Base-by-base conservation (phyloP, 2,113 vertebrate genomes). In the Grammomys surdaster region DNA sequence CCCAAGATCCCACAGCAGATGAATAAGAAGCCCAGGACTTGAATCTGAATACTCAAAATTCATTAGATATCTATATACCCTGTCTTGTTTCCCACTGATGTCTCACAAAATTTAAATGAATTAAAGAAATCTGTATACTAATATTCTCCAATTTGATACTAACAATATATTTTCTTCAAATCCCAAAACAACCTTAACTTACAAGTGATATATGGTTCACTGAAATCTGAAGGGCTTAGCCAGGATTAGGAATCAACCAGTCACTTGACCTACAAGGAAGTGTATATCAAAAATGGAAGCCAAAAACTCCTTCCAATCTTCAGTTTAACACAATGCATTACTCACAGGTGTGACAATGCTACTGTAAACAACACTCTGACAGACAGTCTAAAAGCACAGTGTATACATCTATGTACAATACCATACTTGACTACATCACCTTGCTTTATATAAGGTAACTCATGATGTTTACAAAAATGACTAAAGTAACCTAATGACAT, bases 111-210 rank as follows among this genome's bases (percentile, higher is more conserved):
- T 20, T 22, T 17, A 80, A 82, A 72, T 72, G 4, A 89, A 33
- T 88, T 73, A 56, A 70, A 89, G 11, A 95, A 92, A 90, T 58
- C 31, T 86, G 46, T 63, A 72, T 54, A 14, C 22, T 84, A 91
- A 86, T 89, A 84, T 70, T 90, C 16, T 94, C 87, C 51, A 73
- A 91, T 91, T 81, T 89, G n/a, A 92, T 81, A 54, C 76, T 88
- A n/a, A 88, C 26, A 56, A 84, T 85, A 51, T 26, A 84, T 36
- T 86, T 94, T 80, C 67, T 43, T 93, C 24, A 94, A 97, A 87
- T 72, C 1, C 20, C 88, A 82, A 33, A 81, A 46, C 11, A 92
- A 46, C 8, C 36, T 96, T 95, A 80, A 95, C 96, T 97, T 96
- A 63, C 60, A 96, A 96, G 36, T 70, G 67, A 90, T 84, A 67